These are phyloP conservation scores for Drosophila rhopaloa DNA, from an alignment of 1,140 invertebrate genomes.

Conservation along the genomic window DNA sequence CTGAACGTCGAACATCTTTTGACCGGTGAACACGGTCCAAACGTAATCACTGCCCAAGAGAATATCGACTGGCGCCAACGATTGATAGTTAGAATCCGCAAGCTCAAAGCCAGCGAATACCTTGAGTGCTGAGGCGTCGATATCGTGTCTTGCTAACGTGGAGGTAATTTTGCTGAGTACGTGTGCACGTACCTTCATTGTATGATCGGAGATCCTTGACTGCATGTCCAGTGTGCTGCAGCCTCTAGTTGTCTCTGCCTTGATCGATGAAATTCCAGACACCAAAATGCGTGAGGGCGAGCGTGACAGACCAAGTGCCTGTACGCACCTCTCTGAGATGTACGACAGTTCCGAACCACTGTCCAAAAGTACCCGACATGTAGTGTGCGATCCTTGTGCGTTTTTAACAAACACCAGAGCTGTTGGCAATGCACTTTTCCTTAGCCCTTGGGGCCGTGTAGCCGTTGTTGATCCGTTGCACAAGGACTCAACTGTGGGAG, in stretches of 20 bases:
- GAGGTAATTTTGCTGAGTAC: slow-evolving; percentile 4
- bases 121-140: not conserved
- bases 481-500: no score
- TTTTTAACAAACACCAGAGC: no score
- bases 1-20: no score
- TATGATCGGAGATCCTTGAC: no score
- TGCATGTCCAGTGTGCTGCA: not conserved
- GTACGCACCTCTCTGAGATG: no score
- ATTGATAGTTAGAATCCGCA: slow-evolving; percentile 1
- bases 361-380: no score
- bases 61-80: slow-evolving; percentile 1
- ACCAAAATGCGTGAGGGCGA: not conserved
- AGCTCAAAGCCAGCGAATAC: not conserved
- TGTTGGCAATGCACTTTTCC: no score
- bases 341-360: no score
- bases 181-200: not conserved
- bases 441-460: no score
- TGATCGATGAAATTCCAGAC: not conserved
- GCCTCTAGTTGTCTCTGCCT: not conserved
- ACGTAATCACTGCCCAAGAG: not conserved
- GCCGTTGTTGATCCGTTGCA: no score
- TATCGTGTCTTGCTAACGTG: slow-evolving; percentile 1
- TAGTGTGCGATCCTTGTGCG: no score
- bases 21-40: no score
- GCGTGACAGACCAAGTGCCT: not conserved